Conservation (phyloP, 2,113 vertebrate species). For the Turdus rufiventris region DNA sequence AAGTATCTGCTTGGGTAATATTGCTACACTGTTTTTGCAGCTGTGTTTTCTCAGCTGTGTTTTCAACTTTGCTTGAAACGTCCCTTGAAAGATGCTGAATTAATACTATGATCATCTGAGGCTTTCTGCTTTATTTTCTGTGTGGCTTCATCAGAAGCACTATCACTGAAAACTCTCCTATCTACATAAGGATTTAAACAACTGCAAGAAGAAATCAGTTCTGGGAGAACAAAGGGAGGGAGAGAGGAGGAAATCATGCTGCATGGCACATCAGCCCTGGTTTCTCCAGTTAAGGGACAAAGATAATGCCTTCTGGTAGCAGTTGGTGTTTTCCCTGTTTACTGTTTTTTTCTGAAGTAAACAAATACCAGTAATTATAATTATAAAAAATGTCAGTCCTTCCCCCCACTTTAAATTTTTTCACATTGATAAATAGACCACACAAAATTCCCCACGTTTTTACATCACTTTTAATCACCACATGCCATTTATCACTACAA, state of each 20-base stretch:
- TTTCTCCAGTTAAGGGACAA: neutral
- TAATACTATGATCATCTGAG: neutral
- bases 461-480: neutral
- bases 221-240: neutral
- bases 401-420: neutral
- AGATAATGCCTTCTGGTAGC: neutral
- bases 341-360: neutral
- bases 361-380: neutral
- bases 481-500: neutral
- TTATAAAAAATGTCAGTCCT: neutral
- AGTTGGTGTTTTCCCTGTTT: neutral
- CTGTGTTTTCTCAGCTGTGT: slow-evolving; percentile 2
- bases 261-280: neutral
- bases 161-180: neutral
- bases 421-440: neutral
- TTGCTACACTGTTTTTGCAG: neutral
- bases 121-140: neutral
- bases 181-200: neutral
- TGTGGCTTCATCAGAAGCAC: neutral
- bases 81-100: neutral
- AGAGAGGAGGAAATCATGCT: neutral
- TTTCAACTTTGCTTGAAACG: neutral
- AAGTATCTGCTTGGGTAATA: neutral
- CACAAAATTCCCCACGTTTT: neutral
- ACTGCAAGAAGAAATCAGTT: neutral